Percentiles rank a stretch among this genome's conserved stretches.
phyloP scores from a whole-genome alignment of 2,113 vertebrate genomes.

The Pangasianodon hypophthalmus region DNA sequence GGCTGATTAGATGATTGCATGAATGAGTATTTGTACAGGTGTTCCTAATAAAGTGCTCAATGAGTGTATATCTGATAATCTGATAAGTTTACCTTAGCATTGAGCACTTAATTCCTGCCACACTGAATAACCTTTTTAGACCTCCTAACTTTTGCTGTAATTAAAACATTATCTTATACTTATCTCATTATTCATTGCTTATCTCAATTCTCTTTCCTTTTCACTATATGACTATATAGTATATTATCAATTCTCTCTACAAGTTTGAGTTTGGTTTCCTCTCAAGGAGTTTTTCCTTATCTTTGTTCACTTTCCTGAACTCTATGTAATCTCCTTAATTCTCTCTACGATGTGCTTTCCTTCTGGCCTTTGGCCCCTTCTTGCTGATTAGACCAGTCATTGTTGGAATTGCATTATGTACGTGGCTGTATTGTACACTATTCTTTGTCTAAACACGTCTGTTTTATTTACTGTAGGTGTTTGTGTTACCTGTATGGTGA shows the following conservation, averaged over 20 bases:
- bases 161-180: background rate
- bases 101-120: background rate
- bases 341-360: background rate
- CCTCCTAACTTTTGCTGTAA: background rate
- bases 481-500: background rate
- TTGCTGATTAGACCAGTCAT: background rate
- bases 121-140: background rate
- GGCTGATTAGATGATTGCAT: too few relatives aligned
- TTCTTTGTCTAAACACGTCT: background rate
- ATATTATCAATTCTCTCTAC: background rate
- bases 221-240: background rate
- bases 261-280: background rate
- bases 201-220: background rate
- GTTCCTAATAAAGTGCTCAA: too few relatives aligned
- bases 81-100: background rate
- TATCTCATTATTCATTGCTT: conserved; percentile 6
- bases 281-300: background rate
- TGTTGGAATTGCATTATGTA: background rate
- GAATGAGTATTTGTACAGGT: too few relatives aligned
- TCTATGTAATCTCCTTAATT: background rate
- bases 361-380: conserved; percentile 6
- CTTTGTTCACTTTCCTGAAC: background rate
- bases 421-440: background rate
- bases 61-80: background rate
- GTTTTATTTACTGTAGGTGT: background rate